These are phyloP conservation scores for Plagodis pulveraria DNA, from an alignment of 2,888 invertebrate genomes.

Conservation along the genomic window DNA sequence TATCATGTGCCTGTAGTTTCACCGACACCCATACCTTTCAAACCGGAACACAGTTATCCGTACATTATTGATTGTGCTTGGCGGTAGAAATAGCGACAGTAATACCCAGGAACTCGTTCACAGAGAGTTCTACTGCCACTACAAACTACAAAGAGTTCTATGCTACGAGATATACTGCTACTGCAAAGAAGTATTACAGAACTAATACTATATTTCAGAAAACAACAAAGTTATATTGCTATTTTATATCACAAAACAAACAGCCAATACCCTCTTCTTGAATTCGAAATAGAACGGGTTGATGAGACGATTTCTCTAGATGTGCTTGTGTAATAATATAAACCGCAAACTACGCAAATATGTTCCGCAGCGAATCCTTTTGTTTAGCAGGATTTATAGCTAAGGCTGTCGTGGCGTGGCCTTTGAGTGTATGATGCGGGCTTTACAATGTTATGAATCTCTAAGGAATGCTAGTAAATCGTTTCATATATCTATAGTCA, in stretches of 20 bases:
- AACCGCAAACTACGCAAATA: constrained; percentile 67
- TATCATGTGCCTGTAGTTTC: too few species aligned
- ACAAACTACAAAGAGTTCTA: neutral
- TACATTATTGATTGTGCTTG: too few species aligned
- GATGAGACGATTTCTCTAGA: constrained; percentile 60
- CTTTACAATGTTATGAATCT: constrained; percentile 52
- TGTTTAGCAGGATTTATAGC: constrained; percentile 66
- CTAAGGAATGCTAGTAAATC: constrained; percentile 46
- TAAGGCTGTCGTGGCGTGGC: constrained; percentile 49
- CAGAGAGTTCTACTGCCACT: neutral
- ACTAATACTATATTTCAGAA: neutral
- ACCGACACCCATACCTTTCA: too few species aligned
- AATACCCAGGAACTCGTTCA: too few species aligned
- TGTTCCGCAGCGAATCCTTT: constrained; percentile 57
- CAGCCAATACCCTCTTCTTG: constrained; percentile 41
- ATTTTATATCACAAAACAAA: constrained; percentile 37
- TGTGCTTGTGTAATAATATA: constrained; percentile 49
- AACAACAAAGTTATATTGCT: constrained; percentile 24
- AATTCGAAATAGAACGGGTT: constrained; percentile 42
- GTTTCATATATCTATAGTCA: constrained; percentile 44
- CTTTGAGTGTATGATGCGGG: constrained; percentile 54
- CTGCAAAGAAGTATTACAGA: constrained; percentile 1
- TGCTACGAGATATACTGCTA: constrained; percentile 7
- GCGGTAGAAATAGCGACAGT: too few species aligned
- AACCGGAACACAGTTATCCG: too few species aligned